Base-by-base conservation (phyloP, 2,888 invertebrate species). In the Drosophila recens region DNA sequence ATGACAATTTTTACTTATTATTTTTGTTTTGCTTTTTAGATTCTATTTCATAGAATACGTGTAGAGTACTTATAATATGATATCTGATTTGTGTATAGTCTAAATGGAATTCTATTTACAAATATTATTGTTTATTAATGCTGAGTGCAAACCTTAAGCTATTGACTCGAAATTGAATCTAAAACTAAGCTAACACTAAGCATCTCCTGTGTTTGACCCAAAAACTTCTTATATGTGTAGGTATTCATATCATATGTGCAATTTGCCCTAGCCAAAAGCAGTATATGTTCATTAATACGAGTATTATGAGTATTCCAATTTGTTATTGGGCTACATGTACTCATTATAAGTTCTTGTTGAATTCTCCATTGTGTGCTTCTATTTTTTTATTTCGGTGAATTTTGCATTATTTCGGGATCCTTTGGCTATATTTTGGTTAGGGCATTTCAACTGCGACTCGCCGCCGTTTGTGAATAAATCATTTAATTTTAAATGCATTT, bases 31-130 rank as follows among this genome's bases (percentile, higher is more conserved):
- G 1, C 0, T 8, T 11, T 45, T 74, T 77, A 65, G 71, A 82
- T 82, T 82, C 80, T 76, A 83, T 83, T 82, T 76, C 23, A 84
- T 80, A 82, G 82, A 82, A 83, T 77, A 65, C 65, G 67, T 75
- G 61, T 61, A 67, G 46, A 68, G 38, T 69, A 76, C 67, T 66
- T 79, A 72, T 59, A 49, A 27, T 57, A 43, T 40, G 65, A 73
- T 54, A 66, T 74, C 48, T 23, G 4, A 53, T 45, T 53, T 58
- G 61, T 64, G 40, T 68, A 33, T 58, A 53, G 27, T 64, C 58
- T 9, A 23, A 49, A 13, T 17, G 23, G 49, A 20, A 52, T 30
- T 62, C 20, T 77, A 77, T 77, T 38, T 78, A 74, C 74, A 74
- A 13, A 10, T 38, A 51, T 53, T 63, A 13, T 15, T 43, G 36